phyloP scores from a whole-genome alignment of 2,888 invertebrate genomes.

The Trimorus sp. region DNA sequence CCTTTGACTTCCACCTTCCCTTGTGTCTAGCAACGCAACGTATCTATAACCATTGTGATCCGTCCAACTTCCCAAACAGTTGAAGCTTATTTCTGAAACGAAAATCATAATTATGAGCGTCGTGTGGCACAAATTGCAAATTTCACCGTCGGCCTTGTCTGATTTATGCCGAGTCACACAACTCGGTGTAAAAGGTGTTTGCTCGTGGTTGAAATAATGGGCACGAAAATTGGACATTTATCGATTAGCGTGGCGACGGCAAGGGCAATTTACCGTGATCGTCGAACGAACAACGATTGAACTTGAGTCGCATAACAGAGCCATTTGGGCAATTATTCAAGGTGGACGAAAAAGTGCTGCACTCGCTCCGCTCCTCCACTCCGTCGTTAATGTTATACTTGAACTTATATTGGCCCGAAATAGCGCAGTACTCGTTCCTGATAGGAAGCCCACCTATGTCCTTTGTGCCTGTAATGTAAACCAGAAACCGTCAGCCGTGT shows the following conservation, averaged over 20 bases:
- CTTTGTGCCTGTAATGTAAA: slow-evolving; percentile 81
- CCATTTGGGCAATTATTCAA: slow-evolving; percentile 85
- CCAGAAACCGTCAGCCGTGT: not conserved
- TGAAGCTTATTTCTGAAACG: slow-evolving; percentile 83
- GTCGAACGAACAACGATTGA: slow-evolving; percentile 84
- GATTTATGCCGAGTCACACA: too few species aligned
- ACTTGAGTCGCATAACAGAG: slow-evolving; percentile 83
- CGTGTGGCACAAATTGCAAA: too few species aligned
- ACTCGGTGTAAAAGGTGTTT: too few species aligned
- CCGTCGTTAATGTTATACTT: slow-evolving; percentile 83
- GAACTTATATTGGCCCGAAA: slow-evolving; percentile 85
- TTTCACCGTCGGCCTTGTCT: too few species aligned
- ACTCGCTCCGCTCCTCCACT: slow-evolving; percentile 82
- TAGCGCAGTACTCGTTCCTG: slow-evolving; percentile 85
- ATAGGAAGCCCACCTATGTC: slow-evolving; percentile 82
- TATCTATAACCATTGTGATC: slow-evolving; percentile 83
- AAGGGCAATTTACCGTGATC: slow-evolving; percentile 82
- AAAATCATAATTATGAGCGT: not conserved
- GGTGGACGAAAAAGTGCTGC: slow-evolving; percentile 83
- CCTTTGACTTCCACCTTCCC: slow-evolving; percentile 79
- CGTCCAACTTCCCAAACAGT: slow-evolving; percentile 86
- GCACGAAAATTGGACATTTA: too few species aligned
- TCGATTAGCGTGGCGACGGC: too few species aligned
- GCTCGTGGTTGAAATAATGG: not conserved
- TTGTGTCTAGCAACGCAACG: slow-evolving; percentile 83